Conservation (phyloP, 2,113 vertebrate genomes). For the Nestor notabilis region DNA sequence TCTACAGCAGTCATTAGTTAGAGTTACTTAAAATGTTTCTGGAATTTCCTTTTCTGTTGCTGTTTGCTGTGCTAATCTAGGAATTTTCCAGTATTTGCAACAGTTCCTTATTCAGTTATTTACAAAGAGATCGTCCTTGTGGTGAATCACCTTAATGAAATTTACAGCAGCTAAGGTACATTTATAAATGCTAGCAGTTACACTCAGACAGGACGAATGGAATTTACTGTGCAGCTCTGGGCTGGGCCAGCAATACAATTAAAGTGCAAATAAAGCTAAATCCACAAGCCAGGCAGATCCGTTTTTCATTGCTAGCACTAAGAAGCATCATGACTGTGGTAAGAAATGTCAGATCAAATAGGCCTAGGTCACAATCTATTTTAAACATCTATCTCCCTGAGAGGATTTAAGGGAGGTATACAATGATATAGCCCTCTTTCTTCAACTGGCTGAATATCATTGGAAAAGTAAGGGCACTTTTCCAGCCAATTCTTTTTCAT, state of each 20-base stretch:
- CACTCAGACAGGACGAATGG: neutral
- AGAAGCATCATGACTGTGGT: constrained; percentile 26
- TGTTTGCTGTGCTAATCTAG: neutral
- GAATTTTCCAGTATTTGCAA: constrained; percentile 17
- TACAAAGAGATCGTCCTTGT: constrained; percentile 53
- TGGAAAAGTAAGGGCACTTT: constrained; percentile 62
- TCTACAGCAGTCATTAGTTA: constrained; percentile 33
- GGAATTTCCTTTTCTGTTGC: constrained; percentile 12
- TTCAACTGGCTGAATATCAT: constrained; percentile 48
- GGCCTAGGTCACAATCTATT: constrained; percentile 51
- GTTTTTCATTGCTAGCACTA: neutral
- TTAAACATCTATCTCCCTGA: constrained; percentile 72
- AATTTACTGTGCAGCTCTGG: constrained; percentile 49
- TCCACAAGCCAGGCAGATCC: constrained; percentile 52
- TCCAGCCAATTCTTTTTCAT: constrained; percentile 40
- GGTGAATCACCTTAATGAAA: constrained; percentile 34
- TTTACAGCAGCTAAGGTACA: constrained; percentile 51
- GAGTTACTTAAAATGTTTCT: constrained; percentile 38
- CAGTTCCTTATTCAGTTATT: constrained; percentile 45
- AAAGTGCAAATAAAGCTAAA: constrained; percentile 73
- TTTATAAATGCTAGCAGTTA: constrained; percentile 37
- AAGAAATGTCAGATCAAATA: constrained; percentile 39
- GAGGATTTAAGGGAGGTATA: constrained; percentile 69
- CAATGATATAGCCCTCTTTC: constrained; percentile 64
- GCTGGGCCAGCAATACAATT: constrained; percentile 53